Percentiles rank a stretch among this genome's conserved stretches.
These are phyloP conservation scores for Gallinago solitaria DNA, from an alignment of 2,797 vertebrate species.

Conservation along the genomic window DNA sequence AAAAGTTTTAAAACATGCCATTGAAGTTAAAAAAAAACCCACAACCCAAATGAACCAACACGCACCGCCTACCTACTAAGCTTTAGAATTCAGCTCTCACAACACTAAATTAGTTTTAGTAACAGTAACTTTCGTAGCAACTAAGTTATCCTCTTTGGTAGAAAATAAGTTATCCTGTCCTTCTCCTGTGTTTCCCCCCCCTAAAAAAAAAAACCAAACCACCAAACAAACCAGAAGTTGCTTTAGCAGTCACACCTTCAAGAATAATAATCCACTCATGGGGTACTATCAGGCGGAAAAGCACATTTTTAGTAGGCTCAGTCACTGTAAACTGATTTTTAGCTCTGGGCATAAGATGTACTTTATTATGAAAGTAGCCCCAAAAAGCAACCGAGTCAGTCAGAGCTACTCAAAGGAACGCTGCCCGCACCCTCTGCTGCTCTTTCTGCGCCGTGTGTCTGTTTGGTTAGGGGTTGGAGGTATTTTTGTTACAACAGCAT, in stretches of 20 bases:
- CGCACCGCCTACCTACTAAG: not conserved
- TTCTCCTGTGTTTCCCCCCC: not conserved
- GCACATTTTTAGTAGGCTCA: not conserved
- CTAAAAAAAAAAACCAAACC: not conserved
- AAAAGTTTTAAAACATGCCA: not conserved
- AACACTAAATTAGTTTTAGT: not conserved
- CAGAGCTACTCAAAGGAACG: not conserved
- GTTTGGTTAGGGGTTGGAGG: not conserved
- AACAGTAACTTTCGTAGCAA: not conserved
- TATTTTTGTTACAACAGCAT: not conserved
- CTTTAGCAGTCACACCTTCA: not conserved
- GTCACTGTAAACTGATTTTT: not conserved
- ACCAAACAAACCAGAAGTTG: not conserved
- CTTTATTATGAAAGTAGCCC: not conserved
- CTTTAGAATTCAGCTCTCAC: not conserved
- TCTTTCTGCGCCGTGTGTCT: not conserved
- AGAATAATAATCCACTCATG: not conserved
- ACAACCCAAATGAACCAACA: not conserved
- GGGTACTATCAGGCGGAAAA: not conserved
- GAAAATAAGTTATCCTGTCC: not conserved
- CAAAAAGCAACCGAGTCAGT: not conserved
- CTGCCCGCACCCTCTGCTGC: accelerated
- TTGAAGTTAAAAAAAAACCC: not conserved
- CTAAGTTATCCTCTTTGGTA: not conserved
- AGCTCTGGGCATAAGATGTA: not conserved